Evolutionary conservation across 1,140 invertebrate genomes (phyloP).

Genomic region (Nephila pilipes): DNA sequence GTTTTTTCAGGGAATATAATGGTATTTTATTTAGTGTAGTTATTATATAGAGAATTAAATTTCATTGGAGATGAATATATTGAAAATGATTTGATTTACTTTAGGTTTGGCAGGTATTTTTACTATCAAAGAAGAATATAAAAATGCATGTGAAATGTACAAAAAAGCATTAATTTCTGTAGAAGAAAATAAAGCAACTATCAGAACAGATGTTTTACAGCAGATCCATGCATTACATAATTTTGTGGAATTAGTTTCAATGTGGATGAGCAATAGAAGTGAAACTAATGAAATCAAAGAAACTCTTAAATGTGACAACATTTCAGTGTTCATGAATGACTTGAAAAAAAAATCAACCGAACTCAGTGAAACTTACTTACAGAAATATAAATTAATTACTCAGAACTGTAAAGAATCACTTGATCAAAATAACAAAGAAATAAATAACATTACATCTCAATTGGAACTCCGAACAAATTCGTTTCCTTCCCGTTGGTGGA

Average conservation of each 20-base stretch:
- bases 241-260: slow-evolving; percentile 82
- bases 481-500: not conserved
- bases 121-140: slow-evolving; percentile 84
- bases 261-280: not conserved
- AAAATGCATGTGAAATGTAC: slow-evolving; percentile 85
- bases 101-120: slow-evolving; percentile 84
- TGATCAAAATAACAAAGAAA: not conserved
- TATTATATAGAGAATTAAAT: too few species aligned
- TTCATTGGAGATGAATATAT: too few species aligned
- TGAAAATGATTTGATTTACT: slow-evolving; percentile 45
- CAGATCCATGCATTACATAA: slow-evolving; percentile 88
- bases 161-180: slow-evolving; percentile 84
- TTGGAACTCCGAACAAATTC: not conserved
- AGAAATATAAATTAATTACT: not conserved
- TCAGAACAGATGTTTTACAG: slow-evolving; percentile 85
- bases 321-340: not conserved
- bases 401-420: slow-evolving; percentile 14
- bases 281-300: not conserved
- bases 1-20: too few species aligned
- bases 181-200: slow-evolving; percentile 83
- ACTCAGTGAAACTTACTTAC: slow-evolving; percentile 4
- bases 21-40: too few species aligned
- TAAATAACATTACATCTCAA: not conserved
- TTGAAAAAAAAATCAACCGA: not conserved
- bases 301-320: not conserved